Conservation (phyloP, 2,888 invertebrate genomes). For the Scaptomyza caliginosa region DNA sequence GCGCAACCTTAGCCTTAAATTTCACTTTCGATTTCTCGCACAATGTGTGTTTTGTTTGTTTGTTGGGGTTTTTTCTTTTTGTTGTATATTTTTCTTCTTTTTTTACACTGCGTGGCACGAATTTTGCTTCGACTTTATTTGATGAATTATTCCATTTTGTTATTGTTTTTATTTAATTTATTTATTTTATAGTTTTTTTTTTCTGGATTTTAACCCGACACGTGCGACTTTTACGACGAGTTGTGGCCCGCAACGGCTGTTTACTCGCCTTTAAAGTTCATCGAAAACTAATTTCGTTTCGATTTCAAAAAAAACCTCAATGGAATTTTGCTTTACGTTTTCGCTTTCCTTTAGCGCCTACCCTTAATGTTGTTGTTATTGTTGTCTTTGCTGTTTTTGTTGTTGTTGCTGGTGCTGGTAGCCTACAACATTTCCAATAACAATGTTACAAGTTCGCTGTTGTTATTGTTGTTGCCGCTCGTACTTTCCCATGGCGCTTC, state of each 20-base stretch:
- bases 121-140: not conserved
- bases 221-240: constrained; percentile 46
- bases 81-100: constrained; percentile 1
- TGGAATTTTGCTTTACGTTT: constrained; percentile 80
- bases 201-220: constrained; percentile 41
- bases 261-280: constrained; percentile 82
- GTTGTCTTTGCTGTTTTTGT: constrained; percentile 20
- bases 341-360: constrained; percentile 76
- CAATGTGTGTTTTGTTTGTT: constrained; percentile 9
- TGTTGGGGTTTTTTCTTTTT: too few relatives aligned
- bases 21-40: constrained; percentile 47
- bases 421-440: constrained; percentile 79
- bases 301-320: constrained; percentile 81
- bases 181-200: constrained; percentile 15
- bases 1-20: constrained; percentile 58
- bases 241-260: constrained; percentile 63
- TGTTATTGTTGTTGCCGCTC: constrained; percentile 32
- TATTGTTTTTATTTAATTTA: constrained; percentile 27
- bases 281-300: constrained; percentile 83
- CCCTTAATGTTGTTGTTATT: constrained; percentile 40
- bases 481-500: constrained; percentile 72
- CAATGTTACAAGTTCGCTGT: constrained; percentile 72
- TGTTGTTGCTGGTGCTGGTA: constrained; percentile 33
- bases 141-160: constrained; percentile 2
- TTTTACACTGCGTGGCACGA: constrained; percentile 6